Evolutionary conservation across 1,140 invertebrate genomes (phyloP).

Genomic region (Bombus ignitus): DNA sequence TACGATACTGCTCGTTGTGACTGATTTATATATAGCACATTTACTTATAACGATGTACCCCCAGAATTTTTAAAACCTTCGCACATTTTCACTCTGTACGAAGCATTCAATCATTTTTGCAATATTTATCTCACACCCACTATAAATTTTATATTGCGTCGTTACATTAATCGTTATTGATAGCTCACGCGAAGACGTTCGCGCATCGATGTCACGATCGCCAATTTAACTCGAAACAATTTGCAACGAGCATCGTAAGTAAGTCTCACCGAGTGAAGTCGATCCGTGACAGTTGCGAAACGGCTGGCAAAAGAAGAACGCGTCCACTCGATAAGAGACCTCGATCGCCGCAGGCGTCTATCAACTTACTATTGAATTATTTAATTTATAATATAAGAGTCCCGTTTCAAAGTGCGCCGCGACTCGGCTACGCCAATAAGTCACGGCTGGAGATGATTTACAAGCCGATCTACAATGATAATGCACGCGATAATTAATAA

Average conservation of each 20-base stretch:
- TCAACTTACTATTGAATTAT: slow-evolving; percentile 48
- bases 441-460: slow-evolving; percentile 56
- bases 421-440: slow-evolving; percentile 16
- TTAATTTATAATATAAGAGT: slow-evolving; percentile 45
- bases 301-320: neutral
- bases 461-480: slow-evolving; percentile 51
- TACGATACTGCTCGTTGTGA: neutral
- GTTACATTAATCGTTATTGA: neutral
- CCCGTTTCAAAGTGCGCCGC: slow-evolving; percentile 35
- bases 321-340: neutral
- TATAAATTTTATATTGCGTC: neutral
- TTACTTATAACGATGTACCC: neutral
- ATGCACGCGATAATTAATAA: slow-evolving; percentile 57
- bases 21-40: neutral
- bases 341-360: slow-evolving; percentile 25
- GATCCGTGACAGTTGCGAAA: slow-evolving; percentile 36
- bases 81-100: neutral
- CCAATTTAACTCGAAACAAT: neutral
- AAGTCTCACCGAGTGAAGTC: neutral
- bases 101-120: neutral
- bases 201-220: neutral
- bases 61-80: too few species aligned
- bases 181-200: neutral
- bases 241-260: neutral
- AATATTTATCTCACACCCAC: neutral